Base-by-base conservation (phyloP, 2,797 vertebrate genomes). In the Propithecus perrieri region DNA sequence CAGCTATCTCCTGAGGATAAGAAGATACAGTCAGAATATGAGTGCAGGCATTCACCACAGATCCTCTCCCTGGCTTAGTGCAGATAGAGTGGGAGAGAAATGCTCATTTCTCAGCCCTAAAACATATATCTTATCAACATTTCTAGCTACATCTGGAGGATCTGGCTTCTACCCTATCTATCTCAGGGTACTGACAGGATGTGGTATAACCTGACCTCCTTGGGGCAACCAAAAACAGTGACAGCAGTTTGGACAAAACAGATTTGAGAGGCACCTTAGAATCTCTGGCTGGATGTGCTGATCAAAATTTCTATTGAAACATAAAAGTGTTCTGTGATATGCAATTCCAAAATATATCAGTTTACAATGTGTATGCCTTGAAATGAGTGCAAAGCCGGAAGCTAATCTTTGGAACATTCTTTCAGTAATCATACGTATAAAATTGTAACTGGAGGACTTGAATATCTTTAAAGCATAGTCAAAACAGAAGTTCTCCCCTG, bases 371-470 rank as follows among this genome's bases (percentile, higher is more conserved):
- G 55, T 57, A 63, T 74, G 91, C 7, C 43, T 53, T 76, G 6
- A 92, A 89, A 84, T 87, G 85, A 80, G 20, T 87, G 7, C 53
- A 90, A 84, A 87, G 22, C 46, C 33, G 65, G 53, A 89, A 84
- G 14, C 30, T 28, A 38, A 17, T 53, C 33, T 74, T 69, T 93
- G 5, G 50, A 79, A 89, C 41, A 86, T 76, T 85, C 28, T 72
- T 46, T 74, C 28, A 53, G 71, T 87, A 71, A 84, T 83, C 57
- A 41, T 8, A 65, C 48, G 11, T 75, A 38, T 79, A 94, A 95
- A 72, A 76, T 30, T 78, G 0, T 85, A 92, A 90, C 10, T 55
- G 38, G 22, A 79, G 9, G 3, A 91, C 35, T 78, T 93, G 33
- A 7, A 79, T 96, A 59, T 89, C 67, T 87, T 79, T 28, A 46